Evolutionary conservation across 2,888 invertebrate genomes (phyloP).

Genomic region (Escarpia spicata): DNA sequence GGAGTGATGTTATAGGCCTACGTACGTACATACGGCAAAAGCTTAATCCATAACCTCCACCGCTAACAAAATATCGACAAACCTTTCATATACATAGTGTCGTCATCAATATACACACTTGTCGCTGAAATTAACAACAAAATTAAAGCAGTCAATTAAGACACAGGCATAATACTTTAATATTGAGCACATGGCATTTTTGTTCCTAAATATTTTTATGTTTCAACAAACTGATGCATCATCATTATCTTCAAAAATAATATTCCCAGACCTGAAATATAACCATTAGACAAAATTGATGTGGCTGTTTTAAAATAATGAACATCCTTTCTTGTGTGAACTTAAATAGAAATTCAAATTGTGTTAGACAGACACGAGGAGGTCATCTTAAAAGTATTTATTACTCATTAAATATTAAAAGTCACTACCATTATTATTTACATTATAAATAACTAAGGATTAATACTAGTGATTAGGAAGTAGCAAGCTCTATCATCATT

Average conservation of each 20-base stretch:
- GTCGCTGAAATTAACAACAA: slow-evolving; percentile 9
- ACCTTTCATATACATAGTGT: background rate
- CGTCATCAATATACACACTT: background rate
- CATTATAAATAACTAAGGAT: background rate
- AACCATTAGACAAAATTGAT: background rate
- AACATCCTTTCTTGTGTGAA: background rate
- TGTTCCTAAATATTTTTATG: background rate
- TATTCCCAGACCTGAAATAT: background rate
- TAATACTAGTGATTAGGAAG: background rate
- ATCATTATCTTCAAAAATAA: background rate
- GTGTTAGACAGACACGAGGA: background rate
- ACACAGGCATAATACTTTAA: background rate
- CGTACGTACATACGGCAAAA: background rate
- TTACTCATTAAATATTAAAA: background rate
- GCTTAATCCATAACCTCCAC: background rate
- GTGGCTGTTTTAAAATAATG: background rate
- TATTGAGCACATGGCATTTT: background rate
- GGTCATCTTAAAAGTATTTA: background rate
- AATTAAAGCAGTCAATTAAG: background rate
- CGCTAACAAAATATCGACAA: background rate
- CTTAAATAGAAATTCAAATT: background rate
- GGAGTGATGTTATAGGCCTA: background rate
- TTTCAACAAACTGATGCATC: background rate
- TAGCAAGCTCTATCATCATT: background rate
- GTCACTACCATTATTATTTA: background rate